These are phyloP conservation scores for Brachypodius melanocephalos DNA, from an alignment of 2,113 vertebrate species.

Conservation along the genomic window DNA sequence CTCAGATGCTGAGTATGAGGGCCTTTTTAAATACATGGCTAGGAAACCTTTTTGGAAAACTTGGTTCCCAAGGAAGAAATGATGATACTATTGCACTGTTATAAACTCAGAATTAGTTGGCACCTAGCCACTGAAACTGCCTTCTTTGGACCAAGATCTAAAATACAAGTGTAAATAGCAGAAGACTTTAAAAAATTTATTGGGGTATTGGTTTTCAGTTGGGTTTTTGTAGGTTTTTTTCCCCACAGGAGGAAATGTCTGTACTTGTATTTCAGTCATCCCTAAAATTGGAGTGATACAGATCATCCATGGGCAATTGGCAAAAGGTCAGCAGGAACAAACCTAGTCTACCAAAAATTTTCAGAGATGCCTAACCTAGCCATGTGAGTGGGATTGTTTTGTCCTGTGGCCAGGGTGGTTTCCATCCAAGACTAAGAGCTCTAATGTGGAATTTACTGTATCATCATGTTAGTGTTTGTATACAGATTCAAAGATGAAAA, in stretches of 20 bases:
- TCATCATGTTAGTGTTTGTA: neutral
- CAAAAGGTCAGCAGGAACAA: neutral
- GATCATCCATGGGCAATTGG: neutral
- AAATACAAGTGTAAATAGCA: neutral
- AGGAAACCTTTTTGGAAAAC: neutral
- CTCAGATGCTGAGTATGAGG: neutral
- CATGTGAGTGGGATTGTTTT: neutral
- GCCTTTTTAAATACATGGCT: neutral
- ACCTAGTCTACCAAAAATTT: neutral
- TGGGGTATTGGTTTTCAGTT: neutral
- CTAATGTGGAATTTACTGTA: neutral
- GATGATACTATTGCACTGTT: neutral
- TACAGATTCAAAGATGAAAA: neutral
- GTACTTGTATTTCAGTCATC: neutral
- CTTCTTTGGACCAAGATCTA: neutral
- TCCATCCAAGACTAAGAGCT: neutral
- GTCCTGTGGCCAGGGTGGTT: neutral
- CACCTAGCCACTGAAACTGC: neutral
- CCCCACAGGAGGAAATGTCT: neutral
- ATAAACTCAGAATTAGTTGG: neutral
- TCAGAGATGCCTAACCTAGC: neutral
- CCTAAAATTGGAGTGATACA: neutral
- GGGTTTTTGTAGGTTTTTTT: accelerated
- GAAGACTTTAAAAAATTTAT: neutral
- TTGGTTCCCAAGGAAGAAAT: neutral